Base-by-base conservation (phyloP, 2,113 vertebrate species). In the Xyliphius kryptos region DNA sequence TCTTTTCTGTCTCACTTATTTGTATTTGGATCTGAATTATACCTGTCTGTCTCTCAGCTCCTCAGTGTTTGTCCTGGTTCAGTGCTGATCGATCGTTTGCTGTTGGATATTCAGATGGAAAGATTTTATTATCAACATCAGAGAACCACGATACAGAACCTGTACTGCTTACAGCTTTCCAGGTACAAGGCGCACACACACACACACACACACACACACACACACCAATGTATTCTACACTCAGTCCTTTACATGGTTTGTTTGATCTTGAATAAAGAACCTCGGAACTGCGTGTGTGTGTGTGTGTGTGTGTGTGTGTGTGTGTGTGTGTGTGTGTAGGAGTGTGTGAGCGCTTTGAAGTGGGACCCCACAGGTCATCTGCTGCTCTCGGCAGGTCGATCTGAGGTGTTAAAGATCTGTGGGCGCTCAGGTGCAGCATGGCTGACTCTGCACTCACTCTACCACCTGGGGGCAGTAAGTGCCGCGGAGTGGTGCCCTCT, bases 351-450 rank as follows among this genome's bases (percentile, higher is more conserved):
- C 40, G 76, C 75, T 36, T 63, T 90, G 2, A 82, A 79, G 56
- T 90, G 88, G 88, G 88, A 89, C 73, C 88, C 88, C 43, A 88
- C 86, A 1, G 88, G 88, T 40, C 80, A 87, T 71, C 68, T 89
- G 66, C 83, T 90, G 38, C 76, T 89, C 48, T 83, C 84, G 47
- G 70, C 81, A 47, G 81, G 85, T n/a, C 81, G 80, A 17, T 85
- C 83, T 7, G 87, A 89, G 43, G 77, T 82, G 3, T 78, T 85
- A 67, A 87, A 88, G 72, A 75, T 90, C 19, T 65, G 88, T 77
- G 87, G 84, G 2, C 68, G 77, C 17, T 75, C 67, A 5, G 79
- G 76, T 5, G 68, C 67, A 21, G 65, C 72, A 13, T 90, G 88
- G 88, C 73, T 81, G 40, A 79, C 77, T 36, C 76, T 89, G 13